Percentiles rank a stretch among this genome's conserved stretches.
Evolutionary conservation across 2,113 vertebrate genomes (phyloP).

Genomic region (Calypte anna): DNA sequence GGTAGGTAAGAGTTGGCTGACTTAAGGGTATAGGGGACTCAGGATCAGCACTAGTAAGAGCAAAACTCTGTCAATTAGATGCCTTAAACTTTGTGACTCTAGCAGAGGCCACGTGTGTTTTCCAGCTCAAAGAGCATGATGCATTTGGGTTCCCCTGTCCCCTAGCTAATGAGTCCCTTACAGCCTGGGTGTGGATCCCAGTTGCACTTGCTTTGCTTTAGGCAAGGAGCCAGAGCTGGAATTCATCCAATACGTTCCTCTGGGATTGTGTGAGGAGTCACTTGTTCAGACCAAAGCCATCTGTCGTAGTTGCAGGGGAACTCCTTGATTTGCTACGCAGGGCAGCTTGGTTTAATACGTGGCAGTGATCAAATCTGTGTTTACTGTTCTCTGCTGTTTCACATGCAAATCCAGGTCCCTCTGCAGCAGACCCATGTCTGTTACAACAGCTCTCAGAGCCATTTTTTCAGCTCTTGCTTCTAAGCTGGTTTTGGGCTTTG

Average conservation of each 20-base stretch:
- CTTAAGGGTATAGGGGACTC: background rate
- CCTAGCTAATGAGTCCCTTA: background rate
- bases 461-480: background rate
- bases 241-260: background rate
- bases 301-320: background rate
- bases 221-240: background rate
- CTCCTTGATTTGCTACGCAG: background rate
- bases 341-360: background rate
- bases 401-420: background rate
- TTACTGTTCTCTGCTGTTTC: background rate
- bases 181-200: background rate
- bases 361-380: background rate
- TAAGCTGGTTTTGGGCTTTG: background rate
- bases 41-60: background rate
- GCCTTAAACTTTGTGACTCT: background rate
- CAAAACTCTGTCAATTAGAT: background rate
- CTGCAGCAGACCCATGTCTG: background rate
- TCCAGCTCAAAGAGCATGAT: background rate
- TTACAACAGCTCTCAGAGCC: background rate
- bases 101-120: background rate
- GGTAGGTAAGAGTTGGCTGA: background rate
- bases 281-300: slow-evolving; percentile 33
- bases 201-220: background rate
- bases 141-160: background rate
- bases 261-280: background rate